A percentile compares a stretch with the other conserved stretches of the same genome.
These are phyloP conservation scores for Deilephila elpenor DNA, from an alignment of 2,888 invertebrate genomes.

Conservation along the genomic window DNA sequence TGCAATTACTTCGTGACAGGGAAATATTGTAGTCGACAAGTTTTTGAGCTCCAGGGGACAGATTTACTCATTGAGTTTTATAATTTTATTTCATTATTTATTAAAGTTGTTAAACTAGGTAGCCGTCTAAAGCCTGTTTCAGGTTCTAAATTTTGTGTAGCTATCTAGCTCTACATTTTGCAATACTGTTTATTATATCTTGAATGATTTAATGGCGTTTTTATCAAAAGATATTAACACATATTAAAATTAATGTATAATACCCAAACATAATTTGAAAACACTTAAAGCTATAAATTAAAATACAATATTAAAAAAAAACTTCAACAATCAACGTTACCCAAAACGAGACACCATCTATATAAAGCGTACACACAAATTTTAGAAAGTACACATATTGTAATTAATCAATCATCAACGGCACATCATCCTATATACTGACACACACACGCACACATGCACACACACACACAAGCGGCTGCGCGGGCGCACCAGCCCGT, in stretches of 20 bases:
- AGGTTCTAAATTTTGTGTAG: too few relatives aligned
- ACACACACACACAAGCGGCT: constrained; percentile 41
- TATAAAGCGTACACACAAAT: constrained; percentile 49
- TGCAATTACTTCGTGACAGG: background rate
- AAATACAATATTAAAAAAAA: background rate
- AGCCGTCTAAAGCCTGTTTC: too few relatives aligned
- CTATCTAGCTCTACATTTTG: too few relatives aligned
- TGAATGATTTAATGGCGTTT: too few relatives aligned
- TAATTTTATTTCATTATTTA: too few relatives aligned
- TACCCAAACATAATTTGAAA: background rate
- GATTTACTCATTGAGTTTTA: too few relatives aligned
- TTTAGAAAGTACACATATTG: constrained; percentile 64
- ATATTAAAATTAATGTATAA: too few relatives aligned
- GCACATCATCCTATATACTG: constrained; percentile 69
- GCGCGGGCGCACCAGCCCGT: constrained; percentile 67
- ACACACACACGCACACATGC: constrained; percentile 37
- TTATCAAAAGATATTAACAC: too few relatives aligned
- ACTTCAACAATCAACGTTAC: background rate
- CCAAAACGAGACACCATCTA: constrained; percentile 50
- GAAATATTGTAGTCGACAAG: constrained; percentile 5
- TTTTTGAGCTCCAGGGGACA: background rate
- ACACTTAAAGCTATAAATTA: background rate
- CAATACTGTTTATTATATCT: too few relatives aligned
- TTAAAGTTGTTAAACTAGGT: too few relatives aligned
- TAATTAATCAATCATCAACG: constrained; percentile 72